Evolutionary conservation across 2,113 vertebrate species (phyloP).

Genomic region (Podiceps cristatus): DNA sequence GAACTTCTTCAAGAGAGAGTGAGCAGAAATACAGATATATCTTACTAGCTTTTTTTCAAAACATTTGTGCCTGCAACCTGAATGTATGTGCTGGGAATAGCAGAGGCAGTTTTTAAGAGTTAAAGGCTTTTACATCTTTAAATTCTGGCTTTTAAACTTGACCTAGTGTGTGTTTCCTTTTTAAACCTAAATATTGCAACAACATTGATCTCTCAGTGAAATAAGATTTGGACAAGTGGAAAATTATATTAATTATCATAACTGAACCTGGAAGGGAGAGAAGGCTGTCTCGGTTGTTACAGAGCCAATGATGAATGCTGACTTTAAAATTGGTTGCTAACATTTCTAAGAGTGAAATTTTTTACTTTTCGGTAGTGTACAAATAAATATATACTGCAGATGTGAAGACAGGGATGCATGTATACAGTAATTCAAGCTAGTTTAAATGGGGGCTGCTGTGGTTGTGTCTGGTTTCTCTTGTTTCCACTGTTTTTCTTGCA

Average conservation of each 20-base stretch:
- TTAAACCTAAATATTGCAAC: not conserved
- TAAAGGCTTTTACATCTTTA: not conserved
- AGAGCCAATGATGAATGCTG: not conserved
- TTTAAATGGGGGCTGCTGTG: not conserved
- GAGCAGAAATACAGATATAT: slow-evolving; percentile 25
- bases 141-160: not conserved
- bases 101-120: not conserved
- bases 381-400: not conserved
- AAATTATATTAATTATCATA: not conserved
- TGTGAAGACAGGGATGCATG: not conserved
- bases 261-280: not conserved
- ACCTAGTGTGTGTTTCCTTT: not conserved
- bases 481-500: not conserved
- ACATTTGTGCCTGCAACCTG: not conserved
- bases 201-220: not conserved
- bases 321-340: not conserved
- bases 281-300: not conserved
- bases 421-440: not conserved
- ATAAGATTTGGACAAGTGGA: not conserved
- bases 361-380: not conserved
- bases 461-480: not conserved
- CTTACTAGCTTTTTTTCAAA: not conserved
- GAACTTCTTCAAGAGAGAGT: slow-evolving; percentile 97
- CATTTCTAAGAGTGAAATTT: not conserved
- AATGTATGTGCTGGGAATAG: not conserved